phyloP scores from a whole-genome alignment of 2,797 vertebrate genomes.

The Brotula barbata region DNA sequence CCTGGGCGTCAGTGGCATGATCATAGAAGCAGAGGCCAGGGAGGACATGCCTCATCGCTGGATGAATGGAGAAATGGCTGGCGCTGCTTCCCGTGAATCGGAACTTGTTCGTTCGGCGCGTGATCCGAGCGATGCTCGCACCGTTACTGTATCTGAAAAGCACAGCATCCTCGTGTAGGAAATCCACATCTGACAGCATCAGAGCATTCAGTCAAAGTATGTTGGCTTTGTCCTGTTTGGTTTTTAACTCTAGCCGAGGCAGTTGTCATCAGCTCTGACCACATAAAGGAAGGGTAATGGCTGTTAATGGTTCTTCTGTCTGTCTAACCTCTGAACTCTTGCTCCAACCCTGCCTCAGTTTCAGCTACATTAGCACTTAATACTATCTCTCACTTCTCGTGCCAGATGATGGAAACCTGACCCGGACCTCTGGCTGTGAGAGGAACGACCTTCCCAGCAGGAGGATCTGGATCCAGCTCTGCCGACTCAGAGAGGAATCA shows the following conservation, averaged over 20 bases:
- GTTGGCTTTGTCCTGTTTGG: constrained; percentile 9
- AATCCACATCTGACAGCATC: constrained; percentile 25
- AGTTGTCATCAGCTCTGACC: constrained; percentile 4
- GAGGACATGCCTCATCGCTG: constrained; percentile 74
- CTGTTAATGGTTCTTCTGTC: constrained; percentile 3
- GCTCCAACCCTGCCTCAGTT: constrained; percentile 6
- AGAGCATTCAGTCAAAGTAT: constrained; percentile 19
- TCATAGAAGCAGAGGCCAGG: constrained; percentile 75
- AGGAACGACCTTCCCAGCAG: constrained; percentile 61
- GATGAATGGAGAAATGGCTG: constrained; percentile 64
- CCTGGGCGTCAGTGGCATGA: constrained; percentile 78
- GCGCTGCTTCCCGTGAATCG: constrained; percentile 1
- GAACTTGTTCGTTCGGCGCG: too few species aligned
- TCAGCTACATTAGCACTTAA: constrained; percentile 47
- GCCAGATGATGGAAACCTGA: constrained; percentile 75
- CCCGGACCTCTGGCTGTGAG: constrained; percentile 56
- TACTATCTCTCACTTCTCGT: constrained; percentile 53
- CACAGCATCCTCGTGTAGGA: too few species aligned
- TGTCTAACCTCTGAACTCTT: constrained; percentile 18
- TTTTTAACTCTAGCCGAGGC: constrained; percentile 6
- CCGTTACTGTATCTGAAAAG: too few species aligned
- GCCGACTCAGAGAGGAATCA: constrained; percentile 58
- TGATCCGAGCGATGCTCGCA: too few species aligned
- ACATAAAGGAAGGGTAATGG: too few species aligned
- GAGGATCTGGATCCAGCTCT: constrained; percentile 48